Conservation (phyloP, 1,140 invertebrate genomes). For the Venturia canescens region DNA sequence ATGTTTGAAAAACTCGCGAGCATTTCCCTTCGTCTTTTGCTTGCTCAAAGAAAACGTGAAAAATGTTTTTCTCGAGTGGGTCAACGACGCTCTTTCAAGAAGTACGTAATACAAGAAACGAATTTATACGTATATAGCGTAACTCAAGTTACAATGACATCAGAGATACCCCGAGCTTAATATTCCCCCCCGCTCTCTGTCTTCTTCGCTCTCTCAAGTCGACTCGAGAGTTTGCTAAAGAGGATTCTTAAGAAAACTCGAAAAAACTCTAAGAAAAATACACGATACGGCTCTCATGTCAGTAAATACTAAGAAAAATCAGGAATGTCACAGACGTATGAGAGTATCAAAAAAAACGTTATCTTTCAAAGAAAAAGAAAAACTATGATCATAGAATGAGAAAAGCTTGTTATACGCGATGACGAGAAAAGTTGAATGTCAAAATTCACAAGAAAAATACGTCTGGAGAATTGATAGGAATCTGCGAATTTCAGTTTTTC, state of each 20-base stretch:
- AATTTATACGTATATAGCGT: constrained; percentile 8
- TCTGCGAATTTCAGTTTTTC: no score
- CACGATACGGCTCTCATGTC: background rate
- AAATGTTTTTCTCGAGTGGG: constrained; percentile 37
- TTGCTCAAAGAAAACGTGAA: constrained; percentile 27
- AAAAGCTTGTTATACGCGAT: no score
- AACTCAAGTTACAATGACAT: constrained; percentile 16
- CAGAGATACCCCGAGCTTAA: background rate
- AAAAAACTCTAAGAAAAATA: constrained; percentile 5
- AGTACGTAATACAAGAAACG: constrained; percentile 28
- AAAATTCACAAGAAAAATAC: background rate
- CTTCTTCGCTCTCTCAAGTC: background rate
- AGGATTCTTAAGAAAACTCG: background rate
- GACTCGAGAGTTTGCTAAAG: background rate
- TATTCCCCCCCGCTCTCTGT: constrained; percentile 3
- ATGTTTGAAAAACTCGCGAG: background rate
- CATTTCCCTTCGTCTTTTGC: background rate
- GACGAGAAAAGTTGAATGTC: no score
- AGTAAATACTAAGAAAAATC: no score
- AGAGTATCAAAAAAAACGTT: background rate
- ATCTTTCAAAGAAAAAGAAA: background rate
- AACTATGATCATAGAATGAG: no score
- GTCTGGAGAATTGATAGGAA: background rate
- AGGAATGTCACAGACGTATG: background rate
- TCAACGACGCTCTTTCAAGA: constrained; percentile 21